These are phyloP conservation scores for Atractosteus spatula DNA, from an alignment of 2,113 vertebrate species.

Conservation along the genomic window DNA sequence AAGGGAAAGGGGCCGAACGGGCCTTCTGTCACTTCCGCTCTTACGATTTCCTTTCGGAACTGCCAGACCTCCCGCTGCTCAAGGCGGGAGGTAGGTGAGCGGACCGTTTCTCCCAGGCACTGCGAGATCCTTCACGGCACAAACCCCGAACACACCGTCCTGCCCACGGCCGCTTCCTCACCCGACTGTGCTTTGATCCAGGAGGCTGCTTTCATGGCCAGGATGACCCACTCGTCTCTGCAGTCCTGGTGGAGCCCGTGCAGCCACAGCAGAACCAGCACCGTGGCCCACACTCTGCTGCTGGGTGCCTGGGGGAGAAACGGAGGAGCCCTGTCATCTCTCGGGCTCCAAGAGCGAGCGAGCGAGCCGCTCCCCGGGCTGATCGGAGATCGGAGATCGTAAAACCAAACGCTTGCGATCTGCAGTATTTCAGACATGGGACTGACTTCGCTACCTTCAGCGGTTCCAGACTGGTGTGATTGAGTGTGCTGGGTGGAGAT, in stretches of 20 bases:
- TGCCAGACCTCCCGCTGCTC: not conserved
- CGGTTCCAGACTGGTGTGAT: too few species aligned
- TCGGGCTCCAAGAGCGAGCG: too few species aligned
- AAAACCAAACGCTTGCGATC: too few species aligned
- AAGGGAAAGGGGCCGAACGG: not conserved
- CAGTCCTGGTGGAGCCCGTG: slow-evolving; percentile 28
- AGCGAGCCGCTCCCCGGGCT: too few species aligned
- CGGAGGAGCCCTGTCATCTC: not conserved
- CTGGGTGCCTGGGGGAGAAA: slow-evolving; percentile 3
- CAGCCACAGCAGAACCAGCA: slow-evolving; percentile 60
- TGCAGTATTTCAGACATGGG: too few species aligned
- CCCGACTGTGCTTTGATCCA: slow-evolving; percentile 30
- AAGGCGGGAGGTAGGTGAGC: not conserved
- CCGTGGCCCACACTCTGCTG: slow-evolving; percentile 66
- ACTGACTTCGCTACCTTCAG: too few species aligned
- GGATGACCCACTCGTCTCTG: slow-evolving; percentile 43
- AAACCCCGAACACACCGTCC: too few species aligned
- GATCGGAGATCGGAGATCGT: too few species aligned
- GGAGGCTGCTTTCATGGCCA: slow-evolving; percentile 47
- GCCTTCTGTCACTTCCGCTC: not conserved
- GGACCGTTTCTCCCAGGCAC: too few species aligned
- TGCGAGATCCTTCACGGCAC: too few species aligned
- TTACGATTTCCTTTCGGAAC: too few species aligned
- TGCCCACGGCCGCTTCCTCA: not conserved
- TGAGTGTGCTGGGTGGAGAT: slow-evolving; percentile 16